phyloP scores from a whole-genome alignment of 2,888 invertebrate genomes.

The Panzeria rudis region DNA sequence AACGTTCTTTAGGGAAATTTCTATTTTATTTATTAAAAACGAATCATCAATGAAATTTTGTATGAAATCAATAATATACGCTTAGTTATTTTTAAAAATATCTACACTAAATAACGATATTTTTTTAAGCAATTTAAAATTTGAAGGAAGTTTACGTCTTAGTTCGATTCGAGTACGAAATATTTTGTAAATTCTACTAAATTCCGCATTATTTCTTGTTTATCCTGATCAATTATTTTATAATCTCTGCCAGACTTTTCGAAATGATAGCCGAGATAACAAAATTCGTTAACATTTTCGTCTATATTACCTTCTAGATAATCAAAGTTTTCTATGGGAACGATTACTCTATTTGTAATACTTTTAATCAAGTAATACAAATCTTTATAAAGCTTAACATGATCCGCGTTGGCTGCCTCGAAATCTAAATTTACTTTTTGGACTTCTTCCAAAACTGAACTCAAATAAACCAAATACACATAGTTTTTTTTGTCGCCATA shows the following conservation, averaged over 20 bases:
- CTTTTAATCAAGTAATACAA: no score
- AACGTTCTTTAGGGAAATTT: neutral
- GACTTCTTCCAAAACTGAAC: no score
- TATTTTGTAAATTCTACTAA: slow-evolving; percentile 2
- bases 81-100: slow-evolving; percentile 6
- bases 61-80: slow-evolving; percentile 7
- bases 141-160: slow-evolving; percentile 1
- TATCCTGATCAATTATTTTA: slow-evolving; percentile 7
- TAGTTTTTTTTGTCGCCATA: neutral
- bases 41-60: slow-evolving; percentile 19
- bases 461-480: no score
- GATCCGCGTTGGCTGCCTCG: no score
- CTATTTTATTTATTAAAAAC: slow-evolving; percentile 2
- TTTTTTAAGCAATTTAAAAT: no score
- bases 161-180: slow-evolving; percentile 9
- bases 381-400: no score
- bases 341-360: no score
- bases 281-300: slow-evolving; percentile 1
- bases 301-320: neutral
- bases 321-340: no score
- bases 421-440: no score
- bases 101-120: neutral
- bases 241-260: slow-evolving; percentile 22
- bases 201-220: neutral
- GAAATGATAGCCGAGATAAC: slow-evolving; percentile 10